A percentile compares a stretch with the other conserved stretches of the same genome.
Evolutionary conservation across 2,888 invertebrate genomes (phyloP).

Genomic region (Sinopyrophorus schimmeli): DNA sequence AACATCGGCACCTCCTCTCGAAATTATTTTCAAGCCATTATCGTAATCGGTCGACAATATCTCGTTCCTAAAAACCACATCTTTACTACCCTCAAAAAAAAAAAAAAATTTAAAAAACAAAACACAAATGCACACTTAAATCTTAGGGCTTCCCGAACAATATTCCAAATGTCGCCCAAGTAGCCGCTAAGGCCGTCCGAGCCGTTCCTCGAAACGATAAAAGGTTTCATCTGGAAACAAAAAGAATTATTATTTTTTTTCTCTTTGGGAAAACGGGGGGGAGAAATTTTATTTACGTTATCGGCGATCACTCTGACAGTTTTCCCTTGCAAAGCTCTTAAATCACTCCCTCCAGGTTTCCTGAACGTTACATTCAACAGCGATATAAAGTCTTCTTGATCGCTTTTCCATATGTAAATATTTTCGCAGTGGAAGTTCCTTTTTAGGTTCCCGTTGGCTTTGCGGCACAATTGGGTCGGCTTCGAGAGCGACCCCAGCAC

Average conservation of each 20-base stretch:
- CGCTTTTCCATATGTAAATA: conserved; percentile 41
- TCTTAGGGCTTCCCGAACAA: conserved; percentile 47
- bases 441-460: conserved; percentile 26
- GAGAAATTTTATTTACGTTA: too few species aligned
- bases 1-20: conserved; percentile 44
- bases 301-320: conserved; percentile 46
- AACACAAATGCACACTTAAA: conserved; percentile 47
- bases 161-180: conserved; percentile 54
- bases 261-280: conserved; percentile 6
- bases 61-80: conserved; percentile 40
- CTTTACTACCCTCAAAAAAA: too few species aligned
- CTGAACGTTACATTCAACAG: conserved; percentile 35
- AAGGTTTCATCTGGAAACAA: conserved; percentile 50
- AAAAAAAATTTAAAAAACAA: conserved; percentile 11
- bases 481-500: too few species aligned
- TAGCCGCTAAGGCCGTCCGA: conserved; percentile 49
- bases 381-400: conserved; percentile 38
- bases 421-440: conserved; percentile 38
- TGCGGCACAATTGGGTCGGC: conserved; percentile 33
- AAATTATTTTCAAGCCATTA: conserved; percentile 41
- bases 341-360: conserved; percentile 30
- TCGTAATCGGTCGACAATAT: conserved; percentile 42
- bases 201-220: conserved; percentile 43
- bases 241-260: conserved; percentile 14
- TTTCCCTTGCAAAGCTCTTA: conserved; percentile 41